Percentiles rank a stretch among this genome's conserved stretches.
Conservation (phyloP, 2,888 invertebrate species). For the Unio pictorum region DNA sequence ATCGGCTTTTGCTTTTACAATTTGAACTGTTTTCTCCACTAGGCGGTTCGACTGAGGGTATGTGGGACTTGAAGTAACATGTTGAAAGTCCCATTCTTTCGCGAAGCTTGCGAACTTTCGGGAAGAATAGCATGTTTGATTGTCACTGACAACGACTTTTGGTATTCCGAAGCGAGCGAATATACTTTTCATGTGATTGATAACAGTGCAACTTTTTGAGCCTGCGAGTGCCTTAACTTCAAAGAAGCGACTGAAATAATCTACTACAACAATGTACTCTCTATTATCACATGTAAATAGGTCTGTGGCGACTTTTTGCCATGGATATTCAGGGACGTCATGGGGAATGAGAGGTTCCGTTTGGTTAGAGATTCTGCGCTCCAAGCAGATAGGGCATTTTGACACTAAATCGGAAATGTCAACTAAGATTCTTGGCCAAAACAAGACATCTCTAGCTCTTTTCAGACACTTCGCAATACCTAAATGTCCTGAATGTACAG, state of each 20-base stretch:
- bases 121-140: too few relatives aligned
- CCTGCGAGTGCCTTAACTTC: conserved; percentile 12
- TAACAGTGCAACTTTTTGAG: too few relatives aligned
- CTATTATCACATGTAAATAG: conserved; percentile 23
- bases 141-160: too few relatives aligned
- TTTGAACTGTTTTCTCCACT: too few relatives aligned
- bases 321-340: conserved; percentile 21
- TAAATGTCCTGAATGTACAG: conserved; percentile 32
- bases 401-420: conserved; percentile 26
- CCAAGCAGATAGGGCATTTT: conserved; percentile 20
- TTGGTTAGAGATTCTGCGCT: conserved; percentile 18
- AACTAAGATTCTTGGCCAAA: conserved; percentile 31
- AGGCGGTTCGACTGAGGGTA: too few relatives aligned
- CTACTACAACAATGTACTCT: conserved; percentile 26
- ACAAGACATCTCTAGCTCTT: conserved; percentile 28
- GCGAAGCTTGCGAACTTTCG: too few relatives aligned
- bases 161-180: too few relatives aligned
- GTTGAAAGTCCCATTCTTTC: too few relatives aligned
- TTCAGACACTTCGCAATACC: conserved; percentile 33
- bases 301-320: conserved; percentile 32
- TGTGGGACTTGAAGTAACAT: too few relatives aligned
- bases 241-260: conserved; percentile 22
- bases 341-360: conserved; percentile 30
- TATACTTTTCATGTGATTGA: too few relatives aligned
- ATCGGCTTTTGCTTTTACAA: too few relatives aligned